phyloP scores from a whole-genome alignment of 1,140 invertebrate genomes.

The Zaprionus gabonicus region DNA sequence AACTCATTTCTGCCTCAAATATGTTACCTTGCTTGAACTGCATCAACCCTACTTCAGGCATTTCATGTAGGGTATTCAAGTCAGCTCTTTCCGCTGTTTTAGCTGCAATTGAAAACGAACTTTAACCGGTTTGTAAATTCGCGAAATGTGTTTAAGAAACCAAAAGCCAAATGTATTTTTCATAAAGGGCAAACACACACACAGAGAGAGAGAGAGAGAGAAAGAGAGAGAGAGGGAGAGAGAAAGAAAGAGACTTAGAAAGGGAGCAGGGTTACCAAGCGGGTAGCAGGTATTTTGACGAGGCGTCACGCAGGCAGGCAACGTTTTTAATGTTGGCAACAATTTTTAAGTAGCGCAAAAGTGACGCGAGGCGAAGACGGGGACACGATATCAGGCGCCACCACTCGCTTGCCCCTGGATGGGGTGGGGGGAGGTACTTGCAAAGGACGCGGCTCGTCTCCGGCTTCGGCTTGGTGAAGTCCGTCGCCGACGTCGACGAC shows the following conservation, averaged over 20 bases:
- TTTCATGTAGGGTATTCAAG: background rate
- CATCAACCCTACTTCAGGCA: background rate
- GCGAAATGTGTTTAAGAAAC: conserved; percentile 1
- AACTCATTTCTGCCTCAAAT: too few species aligned
- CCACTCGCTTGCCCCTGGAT: conserved; percentile 13
- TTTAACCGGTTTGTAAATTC: conserved; percentile 1
- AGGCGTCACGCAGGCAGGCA: conserved; percentile 10
- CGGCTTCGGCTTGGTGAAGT: conserved; percentile 23
- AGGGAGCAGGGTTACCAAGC: background rate
- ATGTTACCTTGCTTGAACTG: too few species aligned
- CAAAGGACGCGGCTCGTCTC: conserved; percentile 37
- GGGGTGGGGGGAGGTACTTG: conserved; percentile 14
- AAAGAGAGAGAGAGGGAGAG: too few species aligned
- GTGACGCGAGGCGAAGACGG: conserved; percentile 50
- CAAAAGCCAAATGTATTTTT: background rate
- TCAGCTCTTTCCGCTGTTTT: background rate
- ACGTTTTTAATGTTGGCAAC: conserved; percentile 68
- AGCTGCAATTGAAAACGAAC: background rate
- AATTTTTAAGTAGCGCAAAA: conserved; percentile 81
- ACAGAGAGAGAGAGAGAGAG: background rate
- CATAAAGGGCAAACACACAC: background rate
- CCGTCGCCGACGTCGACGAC: conserved; percentile 49
- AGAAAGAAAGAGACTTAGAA: background rate
- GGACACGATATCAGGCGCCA: conserved; percentile 12
- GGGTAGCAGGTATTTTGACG: background rate